Evolutionary conservation across 2,113 vertebrate species (phyloP), one percentile per base, ranked within the genome.

Genomic region (Pseudorhombus dupliciocellatus): DNA sequence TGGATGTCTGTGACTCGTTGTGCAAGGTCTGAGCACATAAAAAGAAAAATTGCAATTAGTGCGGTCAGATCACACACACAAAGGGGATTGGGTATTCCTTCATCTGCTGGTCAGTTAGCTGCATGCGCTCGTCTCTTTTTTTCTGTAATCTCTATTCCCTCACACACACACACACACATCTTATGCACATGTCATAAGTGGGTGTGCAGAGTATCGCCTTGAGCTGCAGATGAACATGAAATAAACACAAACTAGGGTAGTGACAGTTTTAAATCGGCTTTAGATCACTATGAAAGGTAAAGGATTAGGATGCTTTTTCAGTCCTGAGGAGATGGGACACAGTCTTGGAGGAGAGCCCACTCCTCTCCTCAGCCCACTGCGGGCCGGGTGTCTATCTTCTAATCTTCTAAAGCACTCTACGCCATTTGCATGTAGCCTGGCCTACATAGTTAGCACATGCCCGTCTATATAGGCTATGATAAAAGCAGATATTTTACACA

Each of bases 201-300:
- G 90, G 90, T 91, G 91, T 92, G 81, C 86, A 83, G 81, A 84
- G 85, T 75, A 90, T 90, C 30, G 89, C 90, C 89, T 90, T 91
- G 89, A 92, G 89, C 91, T 87, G 87, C 78, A 88, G 87, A 86
- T 90, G 87, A 90, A 90, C 90, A 91, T 85, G 86, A 90, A 91
- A 91, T 87, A 89, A 91, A 90, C 86, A 89, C 89, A 89, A 91
- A 90, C 91, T 89, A 79, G 86, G 87, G 69, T 89, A 85, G 89
- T 91, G 90, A 91, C 89, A 90, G 91, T 91, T 88, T 90, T 84
- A 91, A 91, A 90, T 89, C 90, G 84, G 90, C 89, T 91, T 91
- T 91, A 90, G 89, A 91, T 91, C 90, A 81, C 81, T 89, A 87
- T 90, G 86, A 90, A 90, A 91, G 90, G 91, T 91, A 91, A 90